Percentiles rank a stretch among this genome's conserved stretches.
phyloP scores from a whole-genome alignment of 2,113 vertebrate genomes.

The Paedocypris sp. region DNA sequence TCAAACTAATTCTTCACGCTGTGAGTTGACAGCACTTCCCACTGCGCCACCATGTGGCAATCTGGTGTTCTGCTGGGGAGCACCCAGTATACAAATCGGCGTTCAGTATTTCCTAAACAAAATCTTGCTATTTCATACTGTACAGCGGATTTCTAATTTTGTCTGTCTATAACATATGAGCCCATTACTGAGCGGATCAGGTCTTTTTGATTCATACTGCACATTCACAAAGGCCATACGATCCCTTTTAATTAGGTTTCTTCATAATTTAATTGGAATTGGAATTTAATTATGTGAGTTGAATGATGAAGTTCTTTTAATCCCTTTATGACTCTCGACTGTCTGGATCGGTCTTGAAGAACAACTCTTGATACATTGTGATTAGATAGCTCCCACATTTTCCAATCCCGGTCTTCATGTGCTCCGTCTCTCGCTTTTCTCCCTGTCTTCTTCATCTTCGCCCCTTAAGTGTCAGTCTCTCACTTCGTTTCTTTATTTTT shows the following conservation, averaged over 20 bases:
- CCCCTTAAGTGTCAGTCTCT: constrained; percentile 8
- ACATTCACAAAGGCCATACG: neutral
- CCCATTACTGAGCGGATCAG: neutral
- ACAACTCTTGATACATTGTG: constrained; percentile 13
- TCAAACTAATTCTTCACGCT: too few relatives aligned
- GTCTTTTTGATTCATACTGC: constrained; percentile 1
- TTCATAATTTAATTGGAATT: constrained; percentile 10
- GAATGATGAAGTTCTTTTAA: constrained; percentile 14
- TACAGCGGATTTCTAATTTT: neutral
- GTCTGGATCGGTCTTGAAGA: neutral
- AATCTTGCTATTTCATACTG: neutral
- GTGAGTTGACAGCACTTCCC: too few relatives aligned
- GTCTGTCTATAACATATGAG: neutral
- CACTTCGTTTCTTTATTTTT: neutral
- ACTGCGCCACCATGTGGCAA: too few relatives aligned
- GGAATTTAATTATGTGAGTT: constrained; percentile 18
- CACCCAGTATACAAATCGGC: too few relatives aligned
- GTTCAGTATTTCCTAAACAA: too few relatives aligned
- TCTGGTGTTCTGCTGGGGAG: too few relatives aligned
- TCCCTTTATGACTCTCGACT: constrained; percentile 7
- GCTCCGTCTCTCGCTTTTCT: neutral
- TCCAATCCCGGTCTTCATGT: constrained; percentile 9
- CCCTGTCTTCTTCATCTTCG: neutral
- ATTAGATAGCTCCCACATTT: constrained; percentile 4
- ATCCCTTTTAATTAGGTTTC: constrained; percentile 7